Percentiles rank a stretch among this genome's conserved stretches.
These are phyloP conservation scores for Jaculus jaculus DNA, from an alignment of 2,113 vertebrate genomes.

Conservation along the genomic window DNA sequence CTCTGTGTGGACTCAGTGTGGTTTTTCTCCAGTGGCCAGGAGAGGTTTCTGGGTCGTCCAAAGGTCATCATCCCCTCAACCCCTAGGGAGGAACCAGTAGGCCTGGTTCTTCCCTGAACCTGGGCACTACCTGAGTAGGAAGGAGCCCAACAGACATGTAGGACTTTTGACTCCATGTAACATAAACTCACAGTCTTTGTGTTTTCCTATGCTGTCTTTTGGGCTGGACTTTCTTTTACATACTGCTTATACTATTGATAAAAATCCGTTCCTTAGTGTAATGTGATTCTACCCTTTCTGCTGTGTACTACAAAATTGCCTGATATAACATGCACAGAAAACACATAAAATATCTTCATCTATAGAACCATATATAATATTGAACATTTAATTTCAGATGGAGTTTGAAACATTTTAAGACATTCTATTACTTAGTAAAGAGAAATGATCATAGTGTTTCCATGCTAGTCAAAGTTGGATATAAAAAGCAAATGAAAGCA, in stretches of 20 bases:
- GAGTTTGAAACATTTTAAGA: conserved; percentile 66
- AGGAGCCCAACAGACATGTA: too few relatives aligned
- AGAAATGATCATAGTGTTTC: conserved; percentile 21
- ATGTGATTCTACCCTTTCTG: conserved; percentile 1
- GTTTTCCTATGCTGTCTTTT: neutral
- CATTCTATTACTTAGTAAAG: conserved; percentile 35
- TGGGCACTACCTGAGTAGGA: too few relatives aligned
- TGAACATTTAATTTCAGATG: conserved; percentile 76
- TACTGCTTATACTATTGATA: neutral
- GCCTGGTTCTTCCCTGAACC: too few relatives aligned
- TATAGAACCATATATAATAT: conserved; percentile 36
- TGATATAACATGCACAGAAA: conserved; percentile 63
- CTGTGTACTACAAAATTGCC: conserved; percentile 30
- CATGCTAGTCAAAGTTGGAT: conserved; percentile 10
- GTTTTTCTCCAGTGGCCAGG: too few relatives aligned
- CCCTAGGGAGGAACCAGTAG: too few relatives aligned
- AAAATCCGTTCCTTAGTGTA: neutral
- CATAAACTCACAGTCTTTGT: neutral
- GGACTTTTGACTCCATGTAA: conserved; percentile 18
- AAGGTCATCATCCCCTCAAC: too few relatives aligned
- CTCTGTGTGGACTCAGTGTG: too few relatives aligned
- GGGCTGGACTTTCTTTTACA: conserved; percentile 7
- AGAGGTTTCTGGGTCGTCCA: too few relatives aligned
- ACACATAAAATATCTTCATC: conserved; percentile 50
- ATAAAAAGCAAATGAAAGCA: neutral